Percentiles rank a stretch among this genome's conserved stretches.
phyloP scores from a whole-genome alignment of 2,888 invertebrate species.

The Meganola albula region DNA sequence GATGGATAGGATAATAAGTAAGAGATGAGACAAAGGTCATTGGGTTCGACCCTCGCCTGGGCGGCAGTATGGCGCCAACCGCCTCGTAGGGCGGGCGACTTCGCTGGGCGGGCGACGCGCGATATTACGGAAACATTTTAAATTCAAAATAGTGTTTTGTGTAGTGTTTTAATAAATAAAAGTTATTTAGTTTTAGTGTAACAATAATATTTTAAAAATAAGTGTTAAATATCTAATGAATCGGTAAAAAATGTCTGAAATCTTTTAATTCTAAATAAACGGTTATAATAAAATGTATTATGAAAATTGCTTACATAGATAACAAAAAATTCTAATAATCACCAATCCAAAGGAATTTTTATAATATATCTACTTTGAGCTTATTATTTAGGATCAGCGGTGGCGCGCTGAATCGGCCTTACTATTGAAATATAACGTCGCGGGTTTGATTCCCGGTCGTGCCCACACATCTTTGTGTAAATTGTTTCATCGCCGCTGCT shows the following conservation, averaged over 20 bases:
- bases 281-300: not conserved
- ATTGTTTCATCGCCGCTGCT: too few relatives aligned
- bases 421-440: too few relatives aligned
- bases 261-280: not conserved
- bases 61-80: slow-evolving; percentile 47
- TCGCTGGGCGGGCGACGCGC: slow-evolving; percentile 12
- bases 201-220: not conserved
- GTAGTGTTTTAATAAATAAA: too few relatives aligned
- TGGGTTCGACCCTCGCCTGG: slow-evolving; percentile 23
- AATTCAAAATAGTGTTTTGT: slow-evolving; percentile 18
- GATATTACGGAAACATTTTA: slow-evolving; percentile 16
- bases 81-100: slow-evolving; percentile 25
- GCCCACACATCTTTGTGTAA: too few relatives aligned
- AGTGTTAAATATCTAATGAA: slow-evolving; percentile 4
- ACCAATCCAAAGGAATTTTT: too few relatives aligned
- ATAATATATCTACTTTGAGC: too few relatives aligned
- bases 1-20: slow-evolving; percentile 16
- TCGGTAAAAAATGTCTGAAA: slow-evolving; percentile 1
- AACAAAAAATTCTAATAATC: too few relatives aligned
- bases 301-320: too few relatives aligned
- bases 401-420: too few relatives aligned
- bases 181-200: too few relatives aligned
- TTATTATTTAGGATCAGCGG: too few relatives aligned
- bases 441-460: too few relatives aligned
- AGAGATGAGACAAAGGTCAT: slow-evolving; percentile 23